Evolutionary conservation across 2,797 vertebrate species (phyloP), one percentile per base, ranked within the genome.

Genomic region (Acanthurus lineatus): DNA sequence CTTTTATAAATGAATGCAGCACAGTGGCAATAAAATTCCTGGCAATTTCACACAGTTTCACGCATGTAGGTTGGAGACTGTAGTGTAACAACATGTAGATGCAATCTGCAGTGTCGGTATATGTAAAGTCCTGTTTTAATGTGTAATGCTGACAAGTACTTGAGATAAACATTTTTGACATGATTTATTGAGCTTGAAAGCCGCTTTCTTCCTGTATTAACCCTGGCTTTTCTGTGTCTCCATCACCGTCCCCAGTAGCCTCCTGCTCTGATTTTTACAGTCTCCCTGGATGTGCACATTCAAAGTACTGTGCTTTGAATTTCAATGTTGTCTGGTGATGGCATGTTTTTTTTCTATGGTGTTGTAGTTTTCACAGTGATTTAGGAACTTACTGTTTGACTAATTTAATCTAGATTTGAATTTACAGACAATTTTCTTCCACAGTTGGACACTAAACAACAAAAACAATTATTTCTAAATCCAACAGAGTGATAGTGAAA

Each of bases 151-250:
- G 20, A 49, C 44, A 40, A 70, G 44, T 14, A 11, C 65, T 66
- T 38, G 2, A 56, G 52, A 68, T 66, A 45, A 56, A 16, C 19
- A 8, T 1, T n/a, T 81, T 82, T 86, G 73, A 86, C 86, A 90
- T 88, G 87, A 93, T 93, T 92, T 93, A 94, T 91, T 90, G 91
- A 91, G 71, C 85, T 82, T 70, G 82, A 77, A 88, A 92, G 88
- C 69, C 58, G 81, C 81, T 69, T 86, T 90, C 88, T 90, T 90
- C 82, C 83, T 76, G 86, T 86, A 86, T 93, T 93, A 93, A 91
- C 90, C 89, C 89, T 79, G 77, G 40, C 73, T 87, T 77, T 88
- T 81, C 79, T 76, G 68, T 16, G 19, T 82, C 79, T 90, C 80
- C 69, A 58, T 69, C 74, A 0, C 73, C 57, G 77, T 72, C 70